Conservation (phyloP, 1,140 invertebrate species). For the Himalopsyche phryganea region DNA sequence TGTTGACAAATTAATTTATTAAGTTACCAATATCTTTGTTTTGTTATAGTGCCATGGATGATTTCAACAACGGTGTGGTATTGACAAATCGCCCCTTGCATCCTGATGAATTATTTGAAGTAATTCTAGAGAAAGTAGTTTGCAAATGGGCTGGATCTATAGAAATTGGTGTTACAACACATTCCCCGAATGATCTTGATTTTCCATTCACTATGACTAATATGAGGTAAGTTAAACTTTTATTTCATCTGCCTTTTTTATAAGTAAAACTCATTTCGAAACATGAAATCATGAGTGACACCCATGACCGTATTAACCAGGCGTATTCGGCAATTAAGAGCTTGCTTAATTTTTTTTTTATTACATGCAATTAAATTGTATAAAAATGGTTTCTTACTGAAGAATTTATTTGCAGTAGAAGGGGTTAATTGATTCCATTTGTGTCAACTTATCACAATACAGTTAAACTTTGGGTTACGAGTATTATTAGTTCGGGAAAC, state of each 20-base stretch:
- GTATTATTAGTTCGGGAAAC: too few species aligned
- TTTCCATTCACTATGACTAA: conserved; percentile 97
- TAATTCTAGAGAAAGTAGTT: conserved; percentile 80
- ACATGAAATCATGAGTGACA: neutral
- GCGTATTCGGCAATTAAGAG: neutral
- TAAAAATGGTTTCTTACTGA: too few species aligned
- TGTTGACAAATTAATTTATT: too few species aligned
- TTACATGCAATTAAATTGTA: too few species aligned
- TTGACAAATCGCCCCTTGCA: conserved; percentile 80
- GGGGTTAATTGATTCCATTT: too few species aligned
- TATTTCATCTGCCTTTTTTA: too few species aligned
- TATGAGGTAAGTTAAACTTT: conserved; percentile 70
- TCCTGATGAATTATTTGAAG: conserved; percentile 88
- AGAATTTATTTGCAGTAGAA: too few species aligned
- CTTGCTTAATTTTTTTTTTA: neutral
- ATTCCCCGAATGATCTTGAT: conserved; percentile 81
- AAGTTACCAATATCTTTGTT: conserved; percentile 1
- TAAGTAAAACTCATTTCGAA: too few species aligned
- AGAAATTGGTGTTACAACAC: conserved; percentile 92
- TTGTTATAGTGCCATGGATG: conserved; percentile 73
- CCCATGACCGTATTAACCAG: too few species aligned
- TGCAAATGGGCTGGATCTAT: conserved; percentile 95
- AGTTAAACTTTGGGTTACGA: too few species aligned
- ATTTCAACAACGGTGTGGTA: conserved; percentile 96
- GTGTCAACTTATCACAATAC: too few species aligned